Conservation (phyloP, 2,888 invertebrate genomes). For the Pseudanteris insignis region DNA sequence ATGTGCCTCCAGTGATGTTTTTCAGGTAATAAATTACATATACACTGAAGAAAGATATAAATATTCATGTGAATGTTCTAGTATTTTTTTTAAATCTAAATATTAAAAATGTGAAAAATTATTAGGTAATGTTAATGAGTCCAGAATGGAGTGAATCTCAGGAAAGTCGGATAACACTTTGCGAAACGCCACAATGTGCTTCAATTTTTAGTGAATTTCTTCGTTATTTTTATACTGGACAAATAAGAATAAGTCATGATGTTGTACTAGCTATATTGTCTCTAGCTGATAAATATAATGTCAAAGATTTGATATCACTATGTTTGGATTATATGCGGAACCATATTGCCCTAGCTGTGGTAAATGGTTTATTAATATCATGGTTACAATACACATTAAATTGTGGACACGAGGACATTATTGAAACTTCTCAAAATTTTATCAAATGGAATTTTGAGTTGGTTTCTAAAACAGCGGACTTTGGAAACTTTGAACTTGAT, state of each 20-base stretch:
- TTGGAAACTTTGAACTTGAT: constrained; percentile 83
- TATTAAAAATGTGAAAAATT: constrained; percentile 1
- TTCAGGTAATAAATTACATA: constrained; percentile 75
- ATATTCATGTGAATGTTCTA: too few relatives aligned
- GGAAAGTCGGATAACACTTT: constrained; percentile 82
- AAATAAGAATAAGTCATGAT: constrained; percentile 83
- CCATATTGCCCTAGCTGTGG: constrained; percentile 85
- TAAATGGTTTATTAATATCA: constrained; percentile 81
- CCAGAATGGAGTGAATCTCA: constrained; percentile 92
- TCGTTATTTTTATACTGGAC: constrained; percentile 90
- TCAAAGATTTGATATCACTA: constrained; percentile 84
- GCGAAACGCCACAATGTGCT: constrained; percentile 86
- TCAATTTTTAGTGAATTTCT: constrained; percentile 88
- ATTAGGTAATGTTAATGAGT: constrained; percentile 82
- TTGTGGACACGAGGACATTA: constrained; percentile 79
- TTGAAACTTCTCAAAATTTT: constrained; percentile 81
- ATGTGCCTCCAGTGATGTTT: constrained; percentile 94
- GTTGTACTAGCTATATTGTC: constrained; percentile 88
- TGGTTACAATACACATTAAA: constrained; percentile 92
- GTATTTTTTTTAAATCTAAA: neutral
- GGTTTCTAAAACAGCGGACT: constrained; percentile 81
- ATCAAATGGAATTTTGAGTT: constrained; percentile 91
- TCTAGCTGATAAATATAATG: constrained; percentile 94
- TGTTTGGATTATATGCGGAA: constrained; percentile 89
- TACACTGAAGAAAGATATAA: too few relatives aligned